phyloP scores from a whole-genome alignment of 2,113 vertebrate species.

The Tympanuchus pallidicinctus region DNA sequence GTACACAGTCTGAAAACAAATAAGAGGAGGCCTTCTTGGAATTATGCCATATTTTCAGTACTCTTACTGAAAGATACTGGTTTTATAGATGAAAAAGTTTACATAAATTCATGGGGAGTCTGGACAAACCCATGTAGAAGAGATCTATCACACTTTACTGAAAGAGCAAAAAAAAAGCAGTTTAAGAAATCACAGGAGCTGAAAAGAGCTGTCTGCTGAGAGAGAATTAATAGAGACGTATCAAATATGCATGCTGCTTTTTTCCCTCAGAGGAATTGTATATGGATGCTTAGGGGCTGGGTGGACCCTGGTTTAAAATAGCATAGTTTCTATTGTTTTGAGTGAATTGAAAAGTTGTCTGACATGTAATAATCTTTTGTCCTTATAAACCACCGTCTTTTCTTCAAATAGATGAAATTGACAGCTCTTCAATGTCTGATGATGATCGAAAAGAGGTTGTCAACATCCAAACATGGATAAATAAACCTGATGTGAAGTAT shows the following conservation, averaged over 20 bases:
- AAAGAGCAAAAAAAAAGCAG: neutral
- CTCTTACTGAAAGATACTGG: neutral
- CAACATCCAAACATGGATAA: constrained; percentile 98
- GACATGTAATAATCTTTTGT: neutral
- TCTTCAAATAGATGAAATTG: constrained; percentile 91
- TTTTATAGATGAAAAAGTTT: neutral
- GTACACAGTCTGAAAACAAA: neutral
- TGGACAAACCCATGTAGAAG: neutral
- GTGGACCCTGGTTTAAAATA: neutral
- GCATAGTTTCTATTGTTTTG: neutral
- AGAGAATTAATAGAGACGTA: neutral
- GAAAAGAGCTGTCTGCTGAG: neutral
- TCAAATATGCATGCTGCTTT: neutral
- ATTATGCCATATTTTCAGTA: neutral
- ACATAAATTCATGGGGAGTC: neutral
- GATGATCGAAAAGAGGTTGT: constrained; percentile 97
- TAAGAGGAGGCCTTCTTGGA: neutral
- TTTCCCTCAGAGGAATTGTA: neutral
- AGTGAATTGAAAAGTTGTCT: neutral
- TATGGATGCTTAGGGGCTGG: neutral
- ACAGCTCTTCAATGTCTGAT: constrained; percentile 97
- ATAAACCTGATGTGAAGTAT: constrained; percentile 96
- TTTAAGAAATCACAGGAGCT: neutral
- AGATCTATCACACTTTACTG: neutral
- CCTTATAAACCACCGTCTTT: neutral